Percentiles rank a stretch among this genome's conserved stretches.
phyloP scores from a whole-genome alignment of 2,113 vertebrate species.

The Prochilodus magdalenae region DNA sequence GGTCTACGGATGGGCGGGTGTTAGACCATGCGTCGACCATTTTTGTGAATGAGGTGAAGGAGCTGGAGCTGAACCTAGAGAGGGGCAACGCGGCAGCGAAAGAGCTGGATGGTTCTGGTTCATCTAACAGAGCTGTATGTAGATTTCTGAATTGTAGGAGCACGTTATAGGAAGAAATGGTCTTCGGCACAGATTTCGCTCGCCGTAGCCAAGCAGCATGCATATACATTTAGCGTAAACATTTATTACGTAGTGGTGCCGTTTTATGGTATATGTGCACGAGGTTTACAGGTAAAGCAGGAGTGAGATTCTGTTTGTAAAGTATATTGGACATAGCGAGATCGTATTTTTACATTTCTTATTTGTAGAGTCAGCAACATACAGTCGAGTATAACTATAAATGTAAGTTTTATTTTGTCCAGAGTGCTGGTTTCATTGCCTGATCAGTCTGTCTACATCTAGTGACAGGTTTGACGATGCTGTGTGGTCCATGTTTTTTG shows the following conservation, averaged over 20 bases:
- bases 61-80: not conserved
- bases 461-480: conserved; percentile 57
- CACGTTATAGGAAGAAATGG: not conserved
- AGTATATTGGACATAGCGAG: not conserved
- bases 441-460: conserved; percentile 48
- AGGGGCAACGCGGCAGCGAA: not conserved
- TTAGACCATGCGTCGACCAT: conserved; percentile 19
- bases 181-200: not conserved
- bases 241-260: not conserved
- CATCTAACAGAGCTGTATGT: not conserved
- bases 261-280: not conserved
- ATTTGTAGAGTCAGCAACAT: too few species aligned
- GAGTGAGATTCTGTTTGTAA: not conserved
- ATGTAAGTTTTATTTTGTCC: not conserved
- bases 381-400: not conserved
- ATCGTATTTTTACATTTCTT: too few species aligned
- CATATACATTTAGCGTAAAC: not conserved
- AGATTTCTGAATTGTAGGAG: not conserved
- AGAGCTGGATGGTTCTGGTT: not conserved
- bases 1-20: conserved; percentile 35
- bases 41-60: conserved; percentile 45
- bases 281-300: not conserved
- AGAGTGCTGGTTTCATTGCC: not conserved
- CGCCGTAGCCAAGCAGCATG: not conserved
- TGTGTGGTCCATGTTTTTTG: not conserved